Base-by-base conservation (phyloP, 2,113 vertebrate genomes). In the Nibea albiflora region DNA sequence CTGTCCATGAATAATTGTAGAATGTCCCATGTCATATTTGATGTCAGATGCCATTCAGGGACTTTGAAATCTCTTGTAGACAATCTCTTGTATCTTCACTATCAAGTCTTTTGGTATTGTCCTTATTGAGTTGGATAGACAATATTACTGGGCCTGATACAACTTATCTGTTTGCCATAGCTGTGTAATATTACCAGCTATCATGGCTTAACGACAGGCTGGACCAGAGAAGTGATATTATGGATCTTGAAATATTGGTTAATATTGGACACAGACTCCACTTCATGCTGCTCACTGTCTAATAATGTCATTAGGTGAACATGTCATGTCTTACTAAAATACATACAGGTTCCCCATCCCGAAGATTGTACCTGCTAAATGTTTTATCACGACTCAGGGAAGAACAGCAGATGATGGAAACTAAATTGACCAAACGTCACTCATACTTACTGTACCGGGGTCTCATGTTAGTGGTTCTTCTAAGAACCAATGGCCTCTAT, bases 381-480 rank as follows among this genome's bases (percentile, higher is more conserved):
- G 44, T 58, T 57, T 31, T 52, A 69, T 67, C 73, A 53, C 44
- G 31, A 53, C 53, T 50, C 54, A 26, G 22, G 54, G 5, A 28
- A 26, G 26, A 15, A 28, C 70, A 5, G n/a, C 17, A 44, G 44
- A 61, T 78, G 54, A 74, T 74, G 46, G 50, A 65, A 75, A 61
- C 62, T 73, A 63, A 83, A 87, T 73, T 61, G 49, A 62, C 39
- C 56, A 50, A 56, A 56, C 74, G 67, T 70, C 12, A 50, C 70
- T 76, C 12, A 65, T 31, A 70, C 28, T 58, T 58, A 47, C 6
- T 77, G 5, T 66, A 31, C 28, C 35, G 4, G 5, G 39, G 15
- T 64, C 78, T 53, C 52, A 70, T 19, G 15, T 66, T 24, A 60
- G 3, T 46, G 24, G 66, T 57, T 44, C 56, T 62, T 47, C 12